Percentiles rank a stretch among this genome's conserved stretches.
Evolutionary conservation across 2,797 vertebrate genomes (phyloP).

Genomic region (Amphiprion clarkii): DNA sequence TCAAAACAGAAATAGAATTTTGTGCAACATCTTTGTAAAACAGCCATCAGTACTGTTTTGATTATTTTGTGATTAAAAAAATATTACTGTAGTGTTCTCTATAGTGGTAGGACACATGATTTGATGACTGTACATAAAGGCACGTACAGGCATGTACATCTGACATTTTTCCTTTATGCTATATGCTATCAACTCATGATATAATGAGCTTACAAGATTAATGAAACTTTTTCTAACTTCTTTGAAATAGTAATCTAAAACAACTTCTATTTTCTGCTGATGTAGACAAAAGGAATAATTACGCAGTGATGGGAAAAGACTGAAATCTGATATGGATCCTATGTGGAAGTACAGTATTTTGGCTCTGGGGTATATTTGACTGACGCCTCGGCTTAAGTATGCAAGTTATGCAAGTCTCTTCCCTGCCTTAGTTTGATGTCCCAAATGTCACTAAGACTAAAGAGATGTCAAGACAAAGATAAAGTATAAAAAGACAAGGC

Average conservation of each 20-base stretch:
- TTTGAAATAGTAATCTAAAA: not conserved
- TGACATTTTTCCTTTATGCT: too few relatives aligned
- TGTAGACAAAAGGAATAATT: not conserved
- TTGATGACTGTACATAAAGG: too few relatives aligned
- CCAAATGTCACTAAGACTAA: constrained; percentile 19
- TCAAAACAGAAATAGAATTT: too few relatives aligned
- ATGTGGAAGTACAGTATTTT: not conserved
- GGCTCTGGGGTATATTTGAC: constrained; percentile 16
- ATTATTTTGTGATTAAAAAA: too few relatives aligned
- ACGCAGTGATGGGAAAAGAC: not conserved
- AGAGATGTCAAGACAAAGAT: constrained; percentile 27
- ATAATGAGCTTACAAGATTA: too few relatives aligned
- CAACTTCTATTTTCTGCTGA: not conserved
- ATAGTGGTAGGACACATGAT: too few relatives aligned
- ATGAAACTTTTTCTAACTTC: too few relatives aligned
- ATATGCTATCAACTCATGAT: too few relatives aligned
- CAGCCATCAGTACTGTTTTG: too few relatives aligned
- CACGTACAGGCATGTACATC: too few relatives aligned
- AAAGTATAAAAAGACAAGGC: not conserved
- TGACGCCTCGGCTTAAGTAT: not conserved
- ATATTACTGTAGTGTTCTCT: too few relatives aligned
- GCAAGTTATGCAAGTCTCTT: not conserved
- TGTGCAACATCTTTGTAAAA: too few relatives aligned
- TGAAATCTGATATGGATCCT: constrained; percentile 7
- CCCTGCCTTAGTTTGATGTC: constrained; percentile 4